These are phyloP conservation scores for Pollachius pollachius DNA, from an alignment of 2,113 vertebrate species.

Conservation along the genomic window DNA sequence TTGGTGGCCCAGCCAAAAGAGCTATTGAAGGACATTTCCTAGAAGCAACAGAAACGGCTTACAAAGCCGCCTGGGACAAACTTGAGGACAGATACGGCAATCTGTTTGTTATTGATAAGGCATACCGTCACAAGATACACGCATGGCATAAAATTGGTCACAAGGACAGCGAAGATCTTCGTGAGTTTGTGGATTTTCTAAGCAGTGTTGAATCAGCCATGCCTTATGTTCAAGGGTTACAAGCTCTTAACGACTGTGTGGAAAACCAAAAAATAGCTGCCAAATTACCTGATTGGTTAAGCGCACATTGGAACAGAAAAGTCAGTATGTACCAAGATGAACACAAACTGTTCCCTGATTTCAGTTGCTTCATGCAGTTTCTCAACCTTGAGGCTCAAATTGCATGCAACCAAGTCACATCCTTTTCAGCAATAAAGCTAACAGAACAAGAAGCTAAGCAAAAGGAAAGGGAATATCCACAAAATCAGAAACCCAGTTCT, in stretches of 20 bases:
- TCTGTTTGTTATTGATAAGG: no score
- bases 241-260: slow-evolving; percentile 31
- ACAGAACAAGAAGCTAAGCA: no score
- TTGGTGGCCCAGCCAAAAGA: no score
- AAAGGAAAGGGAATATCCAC: no score
- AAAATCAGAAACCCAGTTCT: no score
- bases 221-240: slow-evolving; percentile 29
- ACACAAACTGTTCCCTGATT: slow-evolving; percentile 22
- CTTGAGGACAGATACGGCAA: no score
- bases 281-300: slow-evolving; percentile 29
- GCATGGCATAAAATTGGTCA: slow-evolving; percentile 44
- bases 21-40: no score
- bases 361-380: slow-evolving; percentile 13
- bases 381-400: slow-evolving; percentile 16
- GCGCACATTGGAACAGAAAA: slow-evolving; percentile 24
- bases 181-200: slow-evolving; percentile 32
- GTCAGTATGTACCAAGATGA: slow-evolving; percentile 15
- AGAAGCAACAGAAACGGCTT: no score
- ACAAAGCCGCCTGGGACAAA: no score
- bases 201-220: no score
- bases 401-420: slow-evolving; percentile 24
- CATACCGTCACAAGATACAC: no score
- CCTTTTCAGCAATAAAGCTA: slow-evolving; percentile 15
- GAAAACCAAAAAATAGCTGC: no score
- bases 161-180: slow-evolving; percentile 18